Evolutionary conservation across 2,888 invertebrate species (phyloP).

Genomic region (Drosophila dives): DNA sequence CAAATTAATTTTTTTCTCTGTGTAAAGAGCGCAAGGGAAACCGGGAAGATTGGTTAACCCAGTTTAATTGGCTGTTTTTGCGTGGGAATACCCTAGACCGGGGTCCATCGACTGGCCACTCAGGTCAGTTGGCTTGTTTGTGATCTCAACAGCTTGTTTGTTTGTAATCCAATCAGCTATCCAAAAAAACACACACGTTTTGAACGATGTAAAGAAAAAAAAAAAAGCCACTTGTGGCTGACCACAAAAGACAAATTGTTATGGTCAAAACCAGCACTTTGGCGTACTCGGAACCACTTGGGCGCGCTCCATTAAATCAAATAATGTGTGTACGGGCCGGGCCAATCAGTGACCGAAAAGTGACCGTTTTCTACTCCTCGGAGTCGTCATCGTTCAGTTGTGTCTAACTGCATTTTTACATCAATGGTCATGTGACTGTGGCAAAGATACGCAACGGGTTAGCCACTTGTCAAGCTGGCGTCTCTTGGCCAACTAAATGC

Average conservation of each 20-base stretch:
- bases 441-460: constrained; percentile 56
- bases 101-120: constrained; percentile 10
- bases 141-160: constrained; percentile 24
- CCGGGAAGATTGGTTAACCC: constrained; percentile 48
- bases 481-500: constrained; percentile 45
- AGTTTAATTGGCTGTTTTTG: constrained; percentile 64
- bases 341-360: constrained; percentile 58
- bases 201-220: constrained; percentile 9
- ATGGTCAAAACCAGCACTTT: constrained; percentile 57
- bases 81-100: constrained; percentile 68
- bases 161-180: constrained; percentile 59
- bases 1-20: background rate
- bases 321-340: constrained; percentile 37
- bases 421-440: constrained; percentile 67
- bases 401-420: constrained; percentile 76
- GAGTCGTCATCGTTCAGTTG: constrained; percentile 32
- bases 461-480: constrained; percentile 62
- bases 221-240: constrained; percentile 36
- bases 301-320: constrained; percentile 73
- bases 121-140: constrained; percentile 14
- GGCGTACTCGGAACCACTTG: constrained; percentile 56
- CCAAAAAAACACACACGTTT: constrained; percentile 25
- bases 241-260: constrained; percentile 52
- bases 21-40: constrained; percentile 40
- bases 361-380: background rate